A percentile compares a stretch with the other conserved stretches of the same genome.
These are phyloP conservation scores for Andrena dorsata DNA, from an alignment of 2,888 invertebrate genomes.

Conservation along the genomic window DNA sequence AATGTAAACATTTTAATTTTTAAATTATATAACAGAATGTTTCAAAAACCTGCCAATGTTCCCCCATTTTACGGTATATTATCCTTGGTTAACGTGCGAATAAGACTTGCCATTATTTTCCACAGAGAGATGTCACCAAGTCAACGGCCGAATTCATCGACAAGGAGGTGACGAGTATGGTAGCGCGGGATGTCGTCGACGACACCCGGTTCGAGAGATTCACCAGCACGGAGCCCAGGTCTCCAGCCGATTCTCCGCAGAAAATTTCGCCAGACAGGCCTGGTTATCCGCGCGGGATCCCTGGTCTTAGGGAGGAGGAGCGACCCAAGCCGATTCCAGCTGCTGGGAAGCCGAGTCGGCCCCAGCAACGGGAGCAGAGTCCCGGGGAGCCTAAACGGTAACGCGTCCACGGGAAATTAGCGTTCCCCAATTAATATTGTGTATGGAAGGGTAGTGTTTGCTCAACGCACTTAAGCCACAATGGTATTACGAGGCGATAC, in stretches of 20 bases:
- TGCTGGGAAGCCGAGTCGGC: conserved; percentile 79
- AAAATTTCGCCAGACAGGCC: conserved; percentile 75
- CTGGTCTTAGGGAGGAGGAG: conserved; percentile 79
- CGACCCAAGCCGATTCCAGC: conserved; percentile 78
- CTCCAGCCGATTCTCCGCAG: conserved; percentile 68
- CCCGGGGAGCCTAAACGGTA: conserved; percentile 70
- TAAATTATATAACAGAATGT: too few relatives aligned
- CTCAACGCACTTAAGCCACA: background rate
- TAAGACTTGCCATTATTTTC: conserved; percentile 25
- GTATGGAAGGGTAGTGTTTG: background rate
- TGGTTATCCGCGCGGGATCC: conserved; percentile 78
- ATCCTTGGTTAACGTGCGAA: too few relatives aligned
- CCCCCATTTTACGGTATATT: too few relatives aligned
- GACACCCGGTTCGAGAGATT: conserved; percentile 75
- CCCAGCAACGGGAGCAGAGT: conserved; percentile 71
- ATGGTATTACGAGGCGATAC: background rate
- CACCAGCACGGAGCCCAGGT: conserved; percentile 57
- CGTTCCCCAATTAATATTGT: background rate
- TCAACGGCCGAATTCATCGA: conserved; percentile 79
- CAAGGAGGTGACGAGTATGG: conserved; percentile 79
- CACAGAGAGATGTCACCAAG: conserved; percentile 80
- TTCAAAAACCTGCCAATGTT: too few relatives aligned
- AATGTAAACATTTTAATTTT: too few relatives aligned
- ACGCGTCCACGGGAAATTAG: background rate
- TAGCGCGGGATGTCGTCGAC: conserved; percentile 80